Conservation (phyloP, 2,797 vertebrate species). For the Sebastes jordani region DNA sequence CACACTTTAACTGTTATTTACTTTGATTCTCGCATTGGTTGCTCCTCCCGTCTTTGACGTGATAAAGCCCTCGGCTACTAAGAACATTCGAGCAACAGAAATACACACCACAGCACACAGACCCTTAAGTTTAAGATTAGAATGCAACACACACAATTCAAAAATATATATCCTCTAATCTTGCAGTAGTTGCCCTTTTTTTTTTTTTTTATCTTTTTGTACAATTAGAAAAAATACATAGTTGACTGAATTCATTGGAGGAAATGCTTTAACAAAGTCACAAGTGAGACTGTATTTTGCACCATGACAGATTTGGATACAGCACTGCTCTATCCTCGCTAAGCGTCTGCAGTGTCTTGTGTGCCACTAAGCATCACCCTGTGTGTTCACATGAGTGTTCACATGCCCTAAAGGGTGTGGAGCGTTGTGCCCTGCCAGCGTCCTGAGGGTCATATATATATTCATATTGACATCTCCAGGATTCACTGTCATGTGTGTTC, state of each 20-base stretch:
- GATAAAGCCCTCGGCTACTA: conserved; percentile 62
- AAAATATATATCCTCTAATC: conserved; percentile 81
- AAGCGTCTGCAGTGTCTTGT: conserved; percentile 46
- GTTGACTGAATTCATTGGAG: conserved; percentile 48
- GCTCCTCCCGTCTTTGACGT: conserved; percentile 32
- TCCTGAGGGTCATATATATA: conserved; percentile 52
- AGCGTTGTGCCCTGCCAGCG: conserved; percentile 42
- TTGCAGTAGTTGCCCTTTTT: conserved; percentile 52
- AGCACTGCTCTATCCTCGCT: conserved; percentile 14
- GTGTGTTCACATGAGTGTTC: conserved; percentile 33
- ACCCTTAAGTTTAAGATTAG: conserved; percentile 68
- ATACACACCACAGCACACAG: conserved; percentile 74
- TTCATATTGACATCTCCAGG: conserved; percentile 22
- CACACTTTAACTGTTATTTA: conserved; percentile 52
- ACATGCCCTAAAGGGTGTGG: conserved; percentile 37
- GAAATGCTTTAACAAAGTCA: conserved; percentile 60
- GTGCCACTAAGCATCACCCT: conserved; percentile 50
- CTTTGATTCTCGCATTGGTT: conserved; percentile 40
- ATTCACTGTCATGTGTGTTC: conserved; percentile 84
- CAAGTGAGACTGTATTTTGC: conserved; percentile 54
- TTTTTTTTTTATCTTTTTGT: conserved; percentile 43
- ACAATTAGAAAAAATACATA: conserved; percentile 77
- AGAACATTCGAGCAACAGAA: conserved; percentile 71
- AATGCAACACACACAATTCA: conserved; percentile 78
- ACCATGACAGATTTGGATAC: conserved; percentile 52